These are phyloP conservation scores for Zeus faber DNA, from an alignment of 2,113 vertebrate genomes.

Conservation along the genomic window DNA sequence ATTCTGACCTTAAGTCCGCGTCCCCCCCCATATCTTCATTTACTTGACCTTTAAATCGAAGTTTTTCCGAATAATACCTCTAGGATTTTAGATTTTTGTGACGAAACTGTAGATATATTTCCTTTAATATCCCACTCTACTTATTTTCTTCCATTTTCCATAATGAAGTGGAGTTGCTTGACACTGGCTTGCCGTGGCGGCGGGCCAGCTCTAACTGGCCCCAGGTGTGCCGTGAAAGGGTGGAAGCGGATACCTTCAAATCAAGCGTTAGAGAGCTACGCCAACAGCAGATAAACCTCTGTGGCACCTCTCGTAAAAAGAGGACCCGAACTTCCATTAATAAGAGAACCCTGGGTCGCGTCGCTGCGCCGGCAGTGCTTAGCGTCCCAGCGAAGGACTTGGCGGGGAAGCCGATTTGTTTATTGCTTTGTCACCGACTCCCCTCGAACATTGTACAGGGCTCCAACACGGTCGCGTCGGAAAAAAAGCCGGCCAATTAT, in stretches of 20 bases:
- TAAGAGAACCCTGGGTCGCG: not conserved
- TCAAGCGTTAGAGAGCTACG: conserved; percentile 40
- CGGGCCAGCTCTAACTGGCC: conserved; percentile 20
- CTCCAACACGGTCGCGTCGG: conserved; percentile 7
- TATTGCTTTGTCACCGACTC: conserved; percentile 26
- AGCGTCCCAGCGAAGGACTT: conserved; percentile 13
- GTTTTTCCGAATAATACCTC: no score
- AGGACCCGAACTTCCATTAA: no score
- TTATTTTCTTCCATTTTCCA: not conserved
- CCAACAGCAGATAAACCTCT: conserved; percentile 6
- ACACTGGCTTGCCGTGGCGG: conserved; percentile 23
- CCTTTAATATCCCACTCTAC: not conserved
- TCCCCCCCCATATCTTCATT: no score
- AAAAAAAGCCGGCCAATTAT: conserved; percentile 57
- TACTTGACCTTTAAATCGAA: no score
- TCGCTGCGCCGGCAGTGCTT: conserved; percentile 3
- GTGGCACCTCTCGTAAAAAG: no score
- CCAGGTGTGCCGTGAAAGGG: conserved; percentile 54
- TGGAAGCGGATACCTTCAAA: conserved; percentile 48
- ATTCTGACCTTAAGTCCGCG: no score
- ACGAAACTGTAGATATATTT: no score
- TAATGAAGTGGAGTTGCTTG: conserved; percentile 26
- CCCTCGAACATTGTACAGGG: conserved; percentile 4
- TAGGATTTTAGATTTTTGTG: no score
- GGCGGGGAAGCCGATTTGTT: conserved; percentile 41